phyloP scores from a whole-genome alignment of 30 jellyfish, hydroid and myxozoan species.

The Hydractinia symbiolongicarpus region DNA sequence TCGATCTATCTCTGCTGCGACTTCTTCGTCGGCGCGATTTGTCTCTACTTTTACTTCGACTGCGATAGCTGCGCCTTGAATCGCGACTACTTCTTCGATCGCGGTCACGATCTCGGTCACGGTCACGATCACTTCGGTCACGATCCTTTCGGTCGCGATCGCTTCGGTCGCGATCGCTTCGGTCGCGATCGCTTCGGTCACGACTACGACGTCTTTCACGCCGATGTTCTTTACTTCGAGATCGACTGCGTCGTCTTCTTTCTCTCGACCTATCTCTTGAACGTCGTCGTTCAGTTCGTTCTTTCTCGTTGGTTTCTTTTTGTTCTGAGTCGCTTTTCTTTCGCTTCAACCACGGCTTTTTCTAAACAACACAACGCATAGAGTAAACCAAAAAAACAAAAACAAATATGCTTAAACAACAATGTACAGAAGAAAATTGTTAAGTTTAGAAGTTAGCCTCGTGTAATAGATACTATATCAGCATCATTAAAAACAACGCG shows the following conservation, averaged over 20 bases:
- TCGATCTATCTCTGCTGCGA: slow-evolving; percentile 44
- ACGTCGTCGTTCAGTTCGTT: slow-evolving; percentile 36
- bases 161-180: slow-evolving; percentile 28
- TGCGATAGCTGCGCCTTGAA: slow-evolving; percentile 23
- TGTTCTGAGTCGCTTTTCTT: slow-evolving; percentile 31
- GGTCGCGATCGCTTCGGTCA: slow-evolving; percentile 32
- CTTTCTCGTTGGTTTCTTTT: slow-evolving; percentile 27
- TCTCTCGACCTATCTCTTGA: slow-evolving; percentile 26
- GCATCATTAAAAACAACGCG: too few species aligned
- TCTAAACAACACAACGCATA: slow-evolving; percentile 38
- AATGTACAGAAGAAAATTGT: not conserved
- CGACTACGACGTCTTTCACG: slow-evolving; percentile 44
- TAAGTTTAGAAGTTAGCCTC: not conserved
- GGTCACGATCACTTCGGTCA: slow-evolving; percentile 31
- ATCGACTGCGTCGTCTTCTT: slow-evolving; percentile 21
- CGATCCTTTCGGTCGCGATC: slow-evolving; percentile 37
- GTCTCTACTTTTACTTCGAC: slow-evolving; percentile 51
- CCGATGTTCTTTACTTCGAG: slow-evolving; percentile 25
- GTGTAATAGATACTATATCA: too few species aligned
- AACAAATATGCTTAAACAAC: not conserved
- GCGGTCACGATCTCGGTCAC: slow-evolving; percentile 9
- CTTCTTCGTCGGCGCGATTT: slow-evolving; percentile 42
- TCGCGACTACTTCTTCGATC: slow-evolving; percentile 24
- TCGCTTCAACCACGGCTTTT: slow-evolving; percentile 42
- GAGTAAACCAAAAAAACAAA: not conserved